These are phyloP conservation scores for Cistogaster globosa DNA, from an alignment of 2,888 invertebrate species.

Conservation along the genomic window DNA sequence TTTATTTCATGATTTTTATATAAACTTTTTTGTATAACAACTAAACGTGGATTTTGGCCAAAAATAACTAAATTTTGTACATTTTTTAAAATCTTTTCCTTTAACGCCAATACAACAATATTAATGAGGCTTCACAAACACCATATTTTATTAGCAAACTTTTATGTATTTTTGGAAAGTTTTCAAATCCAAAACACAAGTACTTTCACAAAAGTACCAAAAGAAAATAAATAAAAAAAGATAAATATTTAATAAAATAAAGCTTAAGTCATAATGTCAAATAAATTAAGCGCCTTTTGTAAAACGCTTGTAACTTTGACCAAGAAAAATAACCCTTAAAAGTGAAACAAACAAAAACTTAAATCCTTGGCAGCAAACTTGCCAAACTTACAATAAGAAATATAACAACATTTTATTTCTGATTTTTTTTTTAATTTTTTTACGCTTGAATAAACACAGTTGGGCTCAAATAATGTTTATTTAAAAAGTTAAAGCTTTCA, in stretches of 20 bases:
- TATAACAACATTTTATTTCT: constrained; percentile 5
- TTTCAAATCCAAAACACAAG: constrained; percentile 4
- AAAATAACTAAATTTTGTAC: not conserved
- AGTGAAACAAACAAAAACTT: not conserved
- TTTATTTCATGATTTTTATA: not conserved
- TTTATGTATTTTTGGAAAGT: not conserved
- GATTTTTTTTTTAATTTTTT: constrained; percentile 4
- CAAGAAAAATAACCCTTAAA: not conserved
- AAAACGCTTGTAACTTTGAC: not conserved
- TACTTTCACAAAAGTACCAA: not conserved
- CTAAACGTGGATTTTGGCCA: constrained; percentile 41
- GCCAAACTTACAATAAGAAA: not conserved
- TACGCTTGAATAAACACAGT: not conserved
- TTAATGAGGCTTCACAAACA: constrained; percentile 19
- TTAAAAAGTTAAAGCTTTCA: not conserved
- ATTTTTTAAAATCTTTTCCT: not conserved
- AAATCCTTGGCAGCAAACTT: not conserved
- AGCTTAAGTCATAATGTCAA: constrained; percentile 29
- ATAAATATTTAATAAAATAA: not conserved
- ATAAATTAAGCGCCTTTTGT: constrained; percentile 53
- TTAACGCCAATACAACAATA: not conserved
- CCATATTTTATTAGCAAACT: constrained; percentile 5
- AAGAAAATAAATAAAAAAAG: not conserved
- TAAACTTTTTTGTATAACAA: not conserved
- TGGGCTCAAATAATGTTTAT: not conserved